phyloP scores from a whole-genome alignment of 1,140 invertebrate genomes.

The Phymastichus coffea region DNA sequence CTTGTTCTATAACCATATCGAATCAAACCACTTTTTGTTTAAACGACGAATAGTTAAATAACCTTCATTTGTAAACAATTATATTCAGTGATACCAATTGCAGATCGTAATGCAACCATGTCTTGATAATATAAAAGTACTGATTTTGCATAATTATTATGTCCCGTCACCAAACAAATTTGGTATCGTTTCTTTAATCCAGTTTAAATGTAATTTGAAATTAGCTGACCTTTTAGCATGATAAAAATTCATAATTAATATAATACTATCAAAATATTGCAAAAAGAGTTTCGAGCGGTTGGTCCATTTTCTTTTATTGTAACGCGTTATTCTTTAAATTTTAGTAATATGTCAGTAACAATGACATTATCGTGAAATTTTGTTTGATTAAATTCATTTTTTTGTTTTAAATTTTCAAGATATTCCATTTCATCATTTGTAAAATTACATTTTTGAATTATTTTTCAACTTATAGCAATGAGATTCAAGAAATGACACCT shows the following conservation, averaged over 20 bases:
- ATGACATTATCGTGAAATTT: too few relatives aligned
- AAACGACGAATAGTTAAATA: constrained; percentile 37
- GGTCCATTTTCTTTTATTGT: constrained; percentile 28
- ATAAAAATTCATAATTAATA: too few relatives aligned
- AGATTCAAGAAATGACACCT: too few relatives aligned
- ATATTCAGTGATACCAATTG: constrained; percentile 36
- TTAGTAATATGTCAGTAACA: too few relatives aligned
- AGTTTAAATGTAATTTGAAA: constrained; percentile 21
- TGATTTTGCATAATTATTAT: constrained; percentile 26
- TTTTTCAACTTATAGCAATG: too few relatives aligned
- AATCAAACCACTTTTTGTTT: constrained; percentile 40
- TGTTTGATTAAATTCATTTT: too few relatives aligned
- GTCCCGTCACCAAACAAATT: constrained; percentile 31
- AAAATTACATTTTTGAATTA: too few relatives aligned
- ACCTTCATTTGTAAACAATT: constrained; percentile 32
- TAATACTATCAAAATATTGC: constrained; percentile 24
- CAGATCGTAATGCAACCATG: constrained; percentile 38
- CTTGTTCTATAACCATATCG: constrained; percentile 35
- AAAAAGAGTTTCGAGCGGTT: constrained; percentile 38
- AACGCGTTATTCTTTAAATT: too few relatives aligned
- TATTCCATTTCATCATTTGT: too few relatives aligned
- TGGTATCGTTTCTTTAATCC: constrained; percentile 33
- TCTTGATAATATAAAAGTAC: constrained; percentile 29
- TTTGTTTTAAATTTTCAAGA: too few relatives aligned
- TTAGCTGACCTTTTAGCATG: constrained; percentile 30